Evolutionary conservation across 1,140 invertebrate genomes (phyloP).

Genomic region (Camponotus pennsylvanicus): DNA sequence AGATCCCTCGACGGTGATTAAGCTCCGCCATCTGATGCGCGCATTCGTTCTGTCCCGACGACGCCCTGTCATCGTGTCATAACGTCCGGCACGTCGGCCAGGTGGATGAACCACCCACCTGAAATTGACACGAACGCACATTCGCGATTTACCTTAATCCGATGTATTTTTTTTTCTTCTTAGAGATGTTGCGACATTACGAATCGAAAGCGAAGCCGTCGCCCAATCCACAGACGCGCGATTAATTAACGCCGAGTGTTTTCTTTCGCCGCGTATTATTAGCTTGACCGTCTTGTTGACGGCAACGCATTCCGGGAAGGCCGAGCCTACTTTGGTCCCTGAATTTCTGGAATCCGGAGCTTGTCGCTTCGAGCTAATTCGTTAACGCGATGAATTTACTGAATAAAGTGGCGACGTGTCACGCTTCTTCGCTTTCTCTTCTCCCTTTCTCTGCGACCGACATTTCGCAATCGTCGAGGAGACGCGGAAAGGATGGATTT

Average conservation of each 20-base stretch:
- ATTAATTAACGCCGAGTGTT: conserved; percentile 70
- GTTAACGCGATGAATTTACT: conserved; percentile 74
- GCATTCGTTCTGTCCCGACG: conserved; percentile 23
- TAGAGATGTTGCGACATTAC: not conserved
- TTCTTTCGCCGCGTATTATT: conserved; percentile 80
- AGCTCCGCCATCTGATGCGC: conserved; percentile 70
- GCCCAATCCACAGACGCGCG: not conserved
- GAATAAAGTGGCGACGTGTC: conserved; percentile 66
- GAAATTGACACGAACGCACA: conserved; percentile 40
- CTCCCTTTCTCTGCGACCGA: not conserved
- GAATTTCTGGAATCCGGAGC: conserved; percentile 80
- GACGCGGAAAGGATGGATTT: not conserved
- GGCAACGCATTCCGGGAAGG: conserved; percentile 75
- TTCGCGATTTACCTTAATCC: not conserved
- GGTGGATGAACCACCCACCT: conserved; percentile 45
- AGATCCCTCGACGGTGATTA: conserved; percentile 78
- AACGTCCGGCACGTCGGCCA: conserved; percentile 47
- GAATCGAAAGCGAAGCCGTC: not conserved
- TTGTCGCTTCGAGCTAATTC: conserved; percentile 74
- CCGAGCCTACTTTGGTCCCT: conserved; percentile 54
- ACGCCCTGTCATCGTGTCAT: conserved; percentile 49
- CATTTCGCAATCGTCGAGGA: not conserved
- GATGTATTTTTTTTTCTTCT: not conserved
- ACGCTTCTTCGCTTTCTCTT: not conserved
- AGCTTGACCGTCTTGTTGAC: conserved; percentile 77